Percentiles rank a stretch among this genome's conserved stretches.
These are phyloP conservation scores for Mustela erminea DNA, from an alignment of 2,797 vertebrate genomes.

Conservation along the genomic window DNA sequence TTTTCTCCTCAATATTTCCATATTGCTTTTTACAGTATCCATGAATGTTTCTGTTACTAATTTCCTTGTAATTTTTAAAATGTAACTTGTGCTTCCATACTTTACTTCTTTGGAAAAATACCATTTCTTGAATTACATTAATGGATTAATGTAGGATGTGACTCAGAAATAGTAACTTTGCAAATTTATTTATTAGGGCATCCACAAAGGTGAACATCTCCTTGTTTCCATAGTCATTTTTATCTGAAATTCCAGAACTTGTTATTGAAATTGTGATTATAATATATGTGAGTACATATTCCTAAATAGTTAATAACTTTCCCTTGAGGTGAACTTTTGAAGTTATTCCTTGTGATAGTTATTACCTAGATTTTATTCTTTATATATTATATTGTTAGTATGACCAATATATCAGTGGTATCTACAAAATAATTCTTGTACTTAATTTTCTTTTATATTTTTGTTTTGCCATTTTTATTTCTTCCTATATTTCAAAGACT, in stretches of 20 bases:
- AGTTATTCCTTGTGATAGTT: slow-evolving; percentile 74
- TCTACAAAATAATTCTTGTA: slow-evolving; percentile 75
- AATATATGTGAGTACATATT: slow-evolving; percentile 62
- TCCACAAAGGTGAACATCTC: slow-evolving; percentile 37
- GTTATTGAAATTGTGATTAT: slow-evolving; percentile 61
- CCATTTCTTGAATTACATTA: slow-evolving; percentile 58
- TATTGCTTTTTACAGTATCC: slow-evolving; percentile 57
- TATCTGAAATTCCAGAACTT: slow-evolving; percentile 67
- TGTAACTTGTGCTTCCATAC: slow-evolving; percentile 25
- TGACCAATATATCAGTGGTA: slow-evolving; percentile 78
- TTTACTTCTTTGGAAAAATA: slow-evolving; percentile 62
- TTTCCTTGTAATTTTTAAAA: slow-evolving; percentile 65
- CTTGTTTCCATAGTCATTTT: slow-evolving; percentile 58
- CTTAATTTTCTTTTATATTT: slow-evolving; percentile 84
- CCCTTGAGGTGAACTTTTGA: slow-evolving; percentile 65
- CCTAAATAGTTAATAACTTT: slow-evolving; percentile 73
- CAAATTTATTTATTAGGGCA: slow-evolving; percentile 52
- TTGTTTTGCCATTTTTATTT: slow-evolving; percentile 84
- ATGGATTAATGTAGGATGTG: not conserved
- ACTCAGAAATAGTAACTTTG: slow-evolving; percentile 49
- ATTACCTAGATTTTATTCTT: slow-evolving; percentile 75
- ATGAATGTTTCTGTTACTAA: slow-evolving; percentile 69
- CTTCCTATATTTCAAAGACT: slow-evolving; percentile 79
- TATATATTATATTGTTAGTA: slow-evolving; percentile 70
- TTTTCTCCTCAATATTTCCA: slow-evolving; percentile 62